Base-by-base conservation (phyloP, 2,888 invertebrate genomes). In the Pachydiplax longipennis region DNA sequence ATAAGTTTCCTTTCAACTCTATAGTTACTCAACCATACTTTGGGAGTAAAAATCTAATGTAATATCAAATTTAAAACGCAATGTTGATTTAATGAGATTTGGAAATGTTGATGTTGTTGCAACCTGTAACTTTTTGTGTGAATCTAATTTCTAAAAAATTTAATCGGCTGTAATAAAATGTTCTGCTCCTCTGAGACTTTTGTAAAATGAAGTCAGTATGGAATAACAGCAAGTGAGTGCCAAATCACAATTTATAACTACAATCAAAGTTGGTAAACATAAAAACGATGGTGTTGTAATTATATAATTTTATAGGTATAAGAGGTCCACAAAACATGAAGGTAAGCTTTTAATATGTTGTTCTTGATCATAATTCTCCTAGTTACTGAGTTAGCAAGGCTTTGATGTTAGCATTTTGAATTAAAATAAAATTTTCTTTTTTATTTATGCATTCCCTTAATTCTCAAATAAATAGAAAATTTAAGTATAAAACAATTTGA, bases 341-440 rank as follows among this genome's bases (percentile, higher is more conserved):
- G 87, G 58, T 61, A 87, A 61, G 40, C 37, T 37, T 48, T 61
- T 61, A 8, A 61, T 22, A n/a, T 22, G 53, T 61, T 87, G 6
- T 87, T 22, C 25, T 13, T 87, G 87, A 35, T 61, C 61, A 87
- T 65, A 37, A 35, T 87, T 58, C 61, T 87, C 61, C n/a, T 87
- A 87, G 87, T 87, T 87, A 10, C 4, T 25, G 61, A 83, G 37
- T 87, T 87, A 87, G 87, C 87, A 87, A 61, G 87, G 61, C 87
- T 87, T 87, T 37, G 73, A 25, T 73, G 73, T 53, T 53, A 53
- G 15, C 53, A 53, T 15, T 53, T 53, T 53, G 53, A 53, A 53
- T 53, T 18, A 83, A 13, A 18, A 31, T 22, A 15, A 25, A 80
- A 13, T 80, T 25, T 25, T 2, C 25, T 73, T 8, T 73, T 80